Base-by-base conservation (phyloP, 2,888 invertebrate genomes). In the Globia sparganii region DNA sequence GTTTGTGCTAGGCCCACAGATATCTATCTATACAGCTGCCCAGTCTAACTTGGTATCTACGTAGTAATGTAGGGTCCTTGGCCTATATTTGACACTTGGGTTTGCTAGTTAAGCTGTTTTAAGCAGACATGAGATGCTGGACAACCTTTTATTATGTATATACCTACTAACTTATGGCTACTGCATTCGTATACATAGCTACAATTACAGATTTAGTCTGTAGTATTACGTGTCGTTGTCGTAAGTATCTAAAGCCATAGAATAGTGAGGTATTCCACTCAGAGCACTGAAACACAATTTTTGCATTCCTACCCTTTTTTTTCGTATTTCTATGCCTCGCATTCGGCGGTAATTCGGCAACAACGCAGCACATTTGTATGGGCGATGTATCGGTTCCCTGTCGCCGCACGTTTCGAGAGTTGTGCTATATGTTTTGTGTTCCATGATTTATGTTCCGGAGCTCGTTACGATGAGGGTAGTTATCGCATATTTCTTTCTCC, bases 401-500 rank as follows among this genome's bases (percentile, higher is more conserved):
- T 71, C 75, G 72, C 68, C 78, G 65, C 76, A 59, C 70, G 75
- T 75, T 82, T 86, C 70, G 6, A 46, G 34, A 62, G 56, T 49
- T 56, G 31, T 21, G 76, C 59, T 77, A 34, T 59, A 64, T 59
- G n/a, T 80, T 73, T 77, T 77, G 46, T 64, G 61, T 67, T 65
- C n/a, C 61, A 77, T 77, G 84, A 85, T 83, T 83, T 83, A 83
- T 75, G 69, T 72, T 62, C 31, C 37, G 25, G 15, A 49, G 28
- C 46, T 73, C 59, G 80, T 75, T 64, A 75, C 62, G 37, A 56
- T 34, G 46, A n/a, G 61, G 3, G 43, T n/a, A 40, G 6, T n/a
- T 37, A 68, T 70, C 53, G 70, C 64, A 25, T 37, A 81, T 78
- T 64, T 68, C 40, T 15, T 21, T 56, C 34, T 71, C 43, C 28